Conservation (phyloP, 2,888 invertebrate species). For the Meteorus cinctellus region DNA sequence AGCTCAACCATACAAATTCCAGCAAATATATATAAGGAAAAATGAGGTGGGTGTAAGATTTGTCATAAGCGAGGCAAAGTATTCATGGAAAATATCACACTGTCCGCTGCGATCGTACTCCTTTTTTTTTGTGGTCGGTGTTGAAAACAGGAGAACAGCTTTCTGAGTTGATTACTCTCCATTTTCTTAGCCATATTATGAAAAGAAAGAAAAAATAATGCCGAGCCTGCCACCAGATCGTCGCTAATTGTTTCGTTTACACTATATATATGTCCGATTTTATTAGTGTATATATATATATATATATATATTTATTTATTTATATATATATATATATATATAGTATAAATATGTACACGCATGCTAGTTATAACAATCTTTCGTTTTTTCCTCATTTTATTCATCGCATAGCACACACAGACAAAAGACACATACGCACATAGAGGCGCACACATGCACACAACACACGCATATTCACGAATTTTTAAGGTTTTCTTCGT, state of each 20-base stretch:
- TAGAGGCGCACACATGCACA: conserved; percentile 16
- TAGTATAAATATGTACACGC: conserved; percentile 72
- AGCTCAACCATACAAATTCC: not conserved
- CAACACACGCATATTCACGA: conserved; percentile 46
- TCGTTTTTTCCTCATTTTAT: conserved; percentile 37
- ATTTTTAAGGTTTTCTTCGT: conserved; percentile 55
- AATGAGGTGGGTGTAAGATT: conserved; percentile 14
- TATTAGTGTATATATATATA: conserved; percentile 66
- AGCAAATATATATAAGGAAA: not conserved
- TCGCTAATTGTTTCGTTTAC: conserved; percentile 60
- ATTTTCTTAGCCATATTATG: not conserved
- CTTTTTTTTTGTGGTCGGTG: not conserved
- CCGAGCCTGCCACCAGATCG: conserved; percentile 52
- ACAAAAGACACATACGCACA: not conserved
- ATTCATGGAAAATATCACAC: conserved; percentile 71
- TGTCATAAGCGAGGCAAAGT: conserved; percentile 67
- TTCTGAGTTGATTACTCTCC: not conserved
- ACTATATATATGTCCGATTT: conserved; percentile 65
- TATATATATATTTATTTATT: conserved; percentile 44
- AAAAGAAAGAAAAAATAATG: conserved; percentile 16
- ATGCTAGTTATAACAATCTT: conserved; percentile 67
- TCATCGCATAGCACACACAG: conserved; percentile 44
- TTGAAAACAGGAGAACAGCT: not conserved
- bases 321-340: conserved; percentile 66
- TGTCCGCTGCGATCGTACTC: conserved; percentile 45